Evolutionary conservation across 2,888 invertebrate species (phyloP).

Genomic region (Polydrusus cervinus): DNA sequence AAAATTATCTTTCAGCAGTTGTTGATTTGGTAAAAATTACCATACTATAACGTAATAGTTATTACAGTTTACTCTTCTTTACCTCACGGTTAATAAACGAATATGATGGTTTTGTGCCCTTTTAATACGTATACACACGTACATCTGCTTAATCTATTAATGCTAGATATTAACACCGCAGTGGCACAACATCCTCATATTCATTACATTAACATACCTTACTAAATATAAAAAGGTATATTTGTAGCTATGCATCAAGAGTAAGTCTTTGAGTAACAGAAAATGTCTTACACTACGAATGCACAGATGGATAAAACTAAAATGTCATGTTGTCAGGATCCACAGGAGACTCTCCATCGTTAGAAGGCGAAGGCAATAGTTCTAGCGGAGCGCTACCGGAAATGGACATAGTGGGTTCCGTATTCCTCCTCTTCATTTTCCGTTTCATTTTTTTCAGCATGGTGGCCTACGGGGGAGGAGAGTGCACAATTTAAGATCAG

Average conservation of each 20-base stretch:
- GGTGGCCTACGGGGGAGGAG: constrained; percentile 88
- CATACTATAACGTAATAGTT: constrained; percentile 76
- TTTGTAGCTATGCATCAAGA: constrained; percentile 9
- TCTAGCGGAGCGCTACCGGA: constrained; percentile 72
- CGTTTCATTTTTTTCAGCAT: constrained; percentile 99
- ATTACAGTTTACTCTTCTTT: constrained; percentile 71
- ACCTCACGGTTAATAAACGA: constrained; percentile 16
- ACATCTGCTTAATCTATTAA: neutral
- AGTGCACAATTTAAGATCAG: constrained; percentile 31
- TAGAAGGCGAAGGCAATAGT: constrained; percentile 69
- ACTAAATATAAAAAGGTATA: constrained; percentile 16
- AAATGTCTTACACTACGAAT: constrained; percentile 11
- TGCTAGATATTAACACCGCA: neutral
- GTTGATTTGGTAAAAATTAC: constrained; percentile 73
- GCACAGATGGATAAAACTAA: constrained; percentile 56
- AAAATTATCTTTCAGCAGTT: constrained; percentile 37
- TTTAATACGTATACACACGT: neutral
- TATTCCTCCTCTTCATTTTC: constrained; percentile 97
- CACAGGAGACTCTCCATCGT: constrained; percentile 72
- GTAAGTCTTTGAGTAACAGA: constrained; percentile 15
- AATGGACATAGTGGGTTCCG: constrained; percentile 85
- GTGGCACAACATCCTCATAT: constrained; percentile 8
- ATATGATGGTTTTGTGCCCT: neutral
- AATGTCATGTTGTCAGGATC: constrained; percentile 70
- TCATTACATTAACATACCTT: neutral